Evolutionary conservation across 2,113 vertebrate genomes (phyloP).

Genomic region (Misgurnus mizolepis): DNA sequence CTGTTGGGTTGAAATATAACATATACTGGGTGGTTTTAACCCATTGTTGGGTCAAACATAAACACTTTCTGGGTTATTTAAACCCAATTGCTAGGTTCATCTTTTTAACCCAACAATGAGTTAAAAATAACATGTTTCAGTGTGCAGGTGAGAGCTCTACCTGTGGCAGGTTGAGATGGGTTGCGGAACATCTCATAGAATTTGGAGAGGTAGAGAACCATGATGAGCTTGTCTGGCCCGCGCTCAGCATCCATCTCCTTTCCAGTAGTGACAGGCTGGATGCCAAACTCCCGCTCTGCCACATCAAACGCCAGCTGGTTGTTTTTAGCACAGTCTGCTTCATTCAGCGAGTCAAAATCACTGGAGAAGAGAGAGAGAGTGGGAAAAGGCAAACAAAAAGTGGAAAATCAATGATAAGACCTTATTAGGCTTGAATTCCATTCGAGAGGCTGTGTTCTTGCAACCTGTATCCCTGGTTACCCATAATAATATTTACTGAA

Average conservation of each 20-base stretch:
- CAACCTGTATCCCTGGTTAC: constrained; percentile 2
- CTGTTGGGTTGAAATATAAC: too few species aligned
- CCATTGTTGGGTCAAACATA: too few species aligned
- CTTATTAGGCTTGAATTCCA: not conserved
- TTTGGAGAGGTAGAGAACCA: constrained; percentile 95
- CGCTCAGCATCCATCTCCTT: constrained; percentile 79
- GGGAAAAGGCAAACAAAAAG: not conserved
- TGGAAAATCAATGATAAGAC: not conserved
- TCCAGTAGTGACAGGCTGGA: constrained; percentile 88
- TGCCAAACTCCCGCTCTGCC: constrained; percentile 86
- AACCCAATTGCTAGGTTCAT: too few species aligned
- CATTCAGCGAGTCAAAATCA: constrained; percentile 84
- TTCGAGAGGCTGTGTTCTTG: not conserved
- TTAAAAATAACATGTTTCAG: too few species aligned
- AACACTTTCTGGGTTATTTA: too few species aligned
- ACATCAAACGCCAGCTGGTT: constrained; percentile 92
- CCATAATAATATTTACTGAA: not conserved
- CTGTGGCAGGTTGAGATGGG: constrained; percentile 70
- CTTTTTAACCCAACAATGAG: too few species aligned
- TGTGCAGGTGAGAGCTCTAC: constrained; percentile 66
- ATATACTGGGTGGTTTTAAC: too few species aligned
- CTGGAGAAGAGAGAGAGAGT: constrained; percentile 53
- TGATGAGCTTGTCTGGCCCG: constrained; percentile 90
- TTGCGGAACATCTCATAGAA: constrained; percentile 91
- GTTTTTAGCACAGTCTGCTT: constrained; percentile 81